These are phyloP conservation scores for Mustela erminea DNA, from an alignment of 2,797 vertebrate genomes.

Conservation along the genomic window DNA sequence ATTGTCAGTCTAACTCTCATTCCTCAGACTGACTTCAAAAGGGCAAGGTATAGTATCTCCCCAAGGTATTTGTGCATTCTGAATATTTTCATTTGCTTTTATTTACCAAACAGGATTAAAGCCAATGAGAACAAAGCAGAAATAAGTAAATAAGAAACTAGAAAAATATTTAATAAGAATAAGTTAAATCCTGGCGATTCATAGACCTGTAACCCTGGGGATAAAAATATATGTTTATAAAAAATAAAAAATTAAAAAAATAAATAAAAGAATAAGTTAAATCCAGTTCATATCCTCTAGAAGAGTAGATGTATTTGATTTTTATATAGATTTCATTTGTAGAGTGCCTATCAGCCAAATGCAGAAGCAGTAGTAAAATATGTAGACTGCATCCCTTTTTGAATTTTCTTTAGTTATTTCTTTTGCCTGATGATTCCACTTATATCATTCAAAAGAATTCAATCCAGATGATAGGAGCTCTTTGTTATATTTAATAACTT, in stretches of 20 bases:
- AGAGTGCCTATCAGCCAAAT: background rate
- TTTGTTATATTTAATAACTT: conserved; percentile 69
- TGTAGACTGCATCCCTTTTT: background rate
- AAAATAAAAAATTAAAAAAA: background rate
- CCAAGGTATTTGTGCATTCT: background rate
- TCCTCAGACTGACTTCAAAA: background rate
- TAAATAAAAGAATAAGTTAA: background rate
- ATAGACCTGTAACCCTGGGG: too few species aligned
- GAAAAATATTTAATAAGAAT: background rate
- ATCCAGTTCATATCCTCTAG: background rate
- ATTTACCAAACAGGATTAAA: background rate
- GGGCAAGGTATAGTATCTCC: background rate
- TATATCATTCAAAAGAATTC: conserved; percentile 47
- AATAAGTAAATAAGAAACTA: background rate
- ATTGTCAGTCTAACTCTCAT: background rate
- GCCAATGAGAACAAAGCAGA: background rate
- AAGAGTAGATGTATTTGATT: background rate
- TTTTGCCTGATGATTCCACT: conserved; percentile 33
- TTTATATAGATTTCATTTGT: conserved; percentile 35
- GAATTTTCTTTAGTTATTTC: conserved; percentile 49
- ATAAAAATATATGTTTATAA: too few species aligned
- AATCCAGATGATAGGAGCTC: conserved; percentile 42
- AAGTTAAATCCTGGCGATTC: background rate
- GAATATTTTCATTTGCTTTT: conserved; percentile 39
- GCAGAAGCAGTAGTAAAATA: conserved; percentile 6